phyloP scores from a whole-genome alignment of 2,797 vertebrate species.

The Manis pentadactyla region DNA sequence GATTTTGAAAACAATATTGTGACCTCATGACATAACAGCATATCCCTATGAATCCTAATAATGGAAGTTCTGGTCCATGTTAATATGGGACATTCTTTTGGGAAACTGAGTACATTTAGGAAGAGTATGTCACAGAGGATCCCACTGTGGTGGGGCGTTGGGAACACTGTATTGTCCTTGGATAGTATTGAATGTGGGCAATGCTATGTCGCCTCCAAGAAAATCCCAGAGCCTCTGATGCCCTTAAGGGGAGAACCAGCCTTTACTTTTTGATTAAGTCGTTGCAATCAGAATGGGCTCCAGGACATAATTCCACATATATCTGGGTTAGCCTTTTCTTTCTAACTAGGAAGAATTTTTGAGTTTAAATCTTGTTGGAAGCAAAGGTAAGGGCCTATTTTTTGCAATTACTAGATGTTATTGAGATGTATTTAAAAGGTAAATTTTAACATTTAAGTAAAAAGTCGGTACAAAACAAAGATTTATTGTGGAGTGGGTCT shows the following conservation, averaged over 20 bases:
- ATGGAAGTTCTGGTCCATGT: not conserved
- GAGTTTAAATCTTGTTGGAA: constrained; percentile 15
- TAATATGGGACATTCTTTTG: not conserved
- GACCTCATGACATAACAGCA: not conserved
- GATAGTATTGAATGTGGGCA: not conserved
- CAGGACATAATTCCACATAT: not conserved
- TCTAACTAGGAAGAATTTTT: constrained; percentile 32
- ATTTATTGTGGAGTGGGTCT: not conserved
- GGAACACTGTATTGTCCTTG: not conserved
- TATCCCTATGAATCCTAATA: not conserved
- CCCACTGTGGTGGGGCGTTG: too few relatives aligned
- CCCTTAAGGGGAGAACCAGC: not conserved
- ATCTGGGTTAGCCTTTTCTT: not conserved
- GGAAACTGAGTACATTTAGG: not conserved
- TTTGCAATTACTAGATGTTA: constrained; percentile 34
- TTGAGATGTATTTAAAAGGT: not conserved
- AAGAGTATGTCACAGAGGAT: not conserved
- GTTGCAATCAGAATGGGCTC: not conserved
- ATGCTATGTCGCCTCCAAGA: not conserved
- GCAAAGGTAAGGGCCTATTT: not conserved
- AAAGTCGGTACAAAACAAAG: not conserved
- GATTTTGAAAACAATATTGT: constrained; percentile 3
- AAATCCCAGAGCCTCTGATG: not conserved
- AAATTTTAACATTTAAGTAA: not conserved
- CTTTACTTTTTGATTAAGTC: not conserved